These are phyloP conservation scores for Macrocentrus cingulum DNA, from an alignment of 1,140 invertebrate species.

Conservation along the genomic window DNA sequence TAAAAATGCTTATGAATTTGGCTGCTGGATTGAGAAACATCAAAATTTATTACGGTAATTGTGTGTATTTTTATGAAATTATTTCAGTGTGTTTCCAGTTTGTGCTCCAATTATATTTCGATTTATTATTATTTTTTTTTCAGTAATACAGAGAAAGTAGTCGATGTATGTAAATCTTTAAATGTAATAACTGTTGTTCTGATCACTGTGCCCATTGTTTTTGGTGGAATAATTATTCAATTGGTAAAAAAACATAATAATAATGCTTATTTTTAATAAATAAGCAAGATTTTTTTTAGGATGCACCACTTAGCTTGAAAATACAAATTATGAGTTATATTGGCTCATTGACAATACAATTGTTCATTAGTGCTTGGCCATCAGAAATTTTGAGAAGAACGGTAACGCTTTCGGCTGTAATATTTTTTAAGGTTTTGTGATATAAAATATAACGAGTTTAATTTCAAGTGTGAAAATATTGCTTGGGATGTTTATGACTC, in stretches of 20 bases:
- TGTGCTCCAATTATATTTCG: no score
- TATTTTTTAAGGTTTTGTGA: not conserved
- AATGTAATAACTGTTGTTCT: constrained; percentile 27
- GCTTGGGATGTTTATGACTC: constrained; percentile 24
- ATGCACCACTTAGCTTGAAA: constrained; percentile 1
- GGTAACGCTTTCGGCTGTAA: constrained; percentile 15
- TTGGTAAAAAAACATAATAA: no score
- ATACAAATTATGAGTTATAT: not conserved
- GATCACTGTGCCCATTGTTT: constrained; percentile 25
- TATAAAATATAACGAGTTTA: not conserved
- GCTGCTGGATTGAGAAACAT: not conserved
- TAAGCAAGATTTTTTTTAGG: no score
- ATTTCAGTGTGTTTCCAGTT: no score
- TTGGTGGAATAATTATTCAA: constrained; percentile 37
- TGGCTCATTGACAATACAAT: not conserved
- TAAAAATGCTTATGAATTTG: no score
- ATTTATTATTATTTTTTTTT: no score
- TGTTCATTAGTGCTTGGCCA: constrained; percentile 12
- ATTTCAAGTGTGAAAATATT: not conserved
- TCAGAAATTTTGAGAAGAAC: constrained; percentile 12
- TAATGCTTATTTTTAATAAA: no score
- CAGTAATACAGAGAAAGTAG: constrained; percentile 28
- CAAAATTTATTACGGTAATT: not conserved
- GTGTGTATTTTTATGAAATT: no score
- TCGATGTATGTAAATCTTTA: constrained; percentile 7